Evolutionary conservation across 2,113 vertebrate species (phyloP), one percentile per base, ranked within the genome.

Genomic region (Dryoscopus gambensis): DNA sequence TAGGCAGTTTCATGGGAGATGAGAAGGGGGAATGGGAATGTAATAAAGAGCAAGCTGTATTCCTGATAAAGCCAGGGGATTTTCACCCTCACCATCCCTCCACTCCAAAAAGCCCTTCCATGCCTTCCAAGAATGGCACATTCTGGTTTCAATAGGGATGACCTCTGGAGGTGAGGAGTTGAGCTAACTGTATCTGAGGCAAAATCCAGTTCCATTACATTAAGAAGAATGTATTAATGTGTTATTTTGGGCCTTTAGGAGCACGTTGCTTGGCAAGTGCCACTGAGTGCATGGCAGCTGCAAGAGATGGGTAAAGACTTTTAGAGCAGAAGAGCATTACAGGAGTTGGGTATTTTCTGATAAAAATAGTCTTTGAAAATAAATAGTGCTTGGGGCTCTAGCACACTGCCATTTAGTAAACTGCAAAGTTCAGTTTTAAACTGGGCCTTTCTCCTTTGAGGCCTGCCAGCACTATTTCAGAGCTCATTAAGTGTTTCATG

Each of bases 1-100:
- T 55, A 78, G 86, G 89, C 83, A 87, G 83, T 93, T 95, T 95
- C 50, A 52, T 49, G 73, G 80, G 47, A 81, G 89, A 89, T 71
- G 91, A 93, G 68, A 89, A 89, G 33, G 53, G 56, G 47, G 73
- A 94, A 87, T 60, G 69, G 79, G 73, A 70, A 49, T 89, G 25
- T 44, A 63, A 87, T 85, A 80, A 78, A 67, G 60, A 84, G 28
- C 1, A 33, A 64, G 28, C 47, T 65, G 5, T 56, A 65, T 88
- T 83, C 46, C 63, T 88, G 50, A 35, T 93, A 71, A 25, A 94
- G 50, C 59, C 79, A 80, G 92, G 71, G 83, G 82, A 92, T 90
- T 95, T 93, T 55, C 18, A 65, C 50, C 18, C 31, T 24, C 44
- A 64, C 39, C 2, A 2, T 65, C 33, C 30, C 18, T 78, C 20